A percentile compares a stretch with the other conserved stretches of the same genome.
phyloP scores from a whole-genome alignment of 2,113 vertebrate species.

The Hymenochirus boettgeri region DNA sequence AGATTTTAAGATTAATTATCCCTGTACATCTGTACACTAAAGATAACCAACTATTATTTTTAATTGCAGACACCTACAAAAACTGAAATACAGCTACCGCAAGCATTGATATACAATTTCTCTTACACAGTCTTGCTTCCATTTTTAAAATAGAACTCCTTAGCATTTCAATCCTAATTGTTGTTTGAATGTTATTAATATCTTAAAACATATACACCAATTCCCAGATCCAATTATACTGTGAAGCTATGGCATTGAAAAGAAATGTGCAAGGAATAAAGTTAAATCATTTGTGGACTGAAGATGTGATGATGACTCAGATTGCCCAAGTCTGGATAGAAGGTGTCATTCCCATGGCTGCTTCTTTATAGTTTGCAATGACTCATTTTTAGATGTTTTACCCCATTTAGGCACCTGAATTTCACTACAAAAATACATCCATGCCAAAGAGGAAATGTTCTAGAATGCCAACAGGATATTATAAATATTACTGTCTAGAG shows the following conservation, averaged over 20 bases:
- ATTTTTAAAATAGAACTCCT: background rate
- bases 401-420: background rate
- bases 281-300: background rate
- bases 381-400: conserved; percentile 20
- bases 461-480: background rate
- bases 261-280: conserved; percentile 2
- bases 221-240: background rate
- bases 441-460: background rate
- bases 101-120: too few species aligned
- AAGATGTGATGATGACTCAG: conserved; percentile 23
- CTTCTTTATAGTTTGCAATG: conserved; percentile 15
- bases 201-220: background rate
- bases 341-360: conserved; percentile 26
- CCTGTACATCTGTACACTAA: too few species aligned
- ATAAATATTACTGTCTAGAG: background rate
- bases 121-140: too few species aligned
- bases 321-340: background rate
- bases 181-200: conserved; percentile 11
- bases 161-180: conserved; percentile 1
- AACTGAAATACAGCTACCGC: too few species aligned
- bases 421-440: conserved; percentile 1
- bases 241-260: background rate
- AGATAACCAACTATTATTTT: too few species aligned
- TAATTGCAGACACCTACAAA: too few species aligned
- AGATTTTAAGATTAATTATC: too few species aligned